Evolutionary conservation across 2,797 vertebrate genomes (phyloP).

Genomic region (Pagetopsis macropterus): DNA sequence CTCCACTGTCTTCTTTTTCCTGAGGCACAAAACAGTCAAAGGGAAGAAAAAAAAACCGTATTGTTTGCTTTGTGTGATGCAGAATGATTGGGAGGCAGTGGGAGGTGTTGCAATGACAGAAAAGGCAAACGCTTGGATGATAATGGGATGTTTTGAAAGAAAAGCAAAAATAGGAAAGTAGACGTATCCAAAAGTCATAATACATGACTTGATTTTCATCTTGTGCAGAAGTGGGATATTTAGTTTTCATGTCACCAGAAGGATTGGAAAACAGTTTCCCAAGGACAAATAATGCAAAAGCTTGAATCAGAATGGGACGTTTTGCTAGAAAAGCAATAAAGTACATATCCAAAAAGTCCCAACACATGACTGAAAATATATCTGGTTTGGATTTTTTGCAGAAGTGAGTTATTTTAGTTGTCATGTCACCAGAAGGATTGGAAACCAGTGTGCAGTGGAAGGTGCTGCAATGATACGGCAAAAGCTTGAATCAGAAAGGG

Average conservation of each 20-base stretch:
- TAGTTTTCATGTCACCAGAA: no score
- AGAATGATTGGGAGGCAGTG: slow-evolving; percentile 17
- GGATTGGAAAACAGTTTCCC: no score
- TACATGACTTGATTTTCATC: not conserved
- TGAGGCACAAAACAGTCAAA: slow-evolving; percentile 64
- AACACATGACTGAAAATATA: not conserved
- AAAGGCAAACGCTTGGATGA: not conserved
- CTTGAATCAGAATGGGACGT: not conserved
- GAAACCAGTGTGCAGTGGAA: no score
- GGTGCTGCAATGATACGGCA: no score
- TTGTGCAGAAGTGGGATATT: not conserved
- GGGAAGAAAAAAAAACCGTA: slow-evolving; percentile 66
- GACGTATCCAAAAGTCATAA: not conserved
- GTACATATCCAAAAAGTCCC: not conserved
- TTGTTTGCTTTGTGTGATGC: slow-evolving; percentile 51
- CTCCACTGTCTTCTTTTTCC: slow-evolving; percentile 49
- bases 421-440: no score
- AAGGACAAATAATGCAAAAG: not conserved
- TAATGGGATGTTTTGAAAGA: not conserved
- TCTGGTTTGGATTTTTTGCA: not conserved
- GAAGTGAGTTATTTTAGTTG: not conserved
- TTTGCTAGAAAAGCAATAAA: no score
- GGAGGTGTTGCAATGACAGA: slow-evolving; percentile 22
- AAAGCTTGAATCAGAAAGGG: not conserved
- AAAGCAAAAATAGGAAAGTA: not conserved